Evolutionary conservation across 1,140 invertebrate species (phyloP), one percentile per base, ranked within the genome.

Genomic region (Eciton burchellii): DNA sequence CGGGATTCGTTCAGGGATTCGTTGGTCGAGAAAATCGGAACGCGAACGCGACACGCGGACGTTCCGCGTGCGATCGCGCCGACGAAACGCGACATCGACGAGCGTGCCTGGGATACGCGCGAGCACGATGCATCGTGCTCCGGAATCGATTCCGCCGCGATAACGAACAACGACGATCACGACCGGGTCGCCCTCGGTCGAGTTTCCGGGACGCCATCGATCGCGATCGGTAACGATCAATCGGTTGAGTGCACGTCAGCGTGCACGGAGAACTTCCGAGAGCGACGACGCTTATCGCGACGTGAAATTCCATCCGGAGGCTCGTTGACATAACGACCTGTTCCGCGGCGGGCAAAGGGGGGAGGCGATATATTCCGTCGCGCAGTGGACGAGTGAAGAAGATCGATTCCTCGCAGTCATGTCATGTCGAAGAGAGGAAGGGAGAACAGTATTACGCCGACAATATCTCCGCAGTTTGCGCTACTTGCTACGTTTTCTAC

Each of bases 331-430:
- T n/a, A 35, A 43, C 57, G 35, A 68, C 43, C 45, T 11, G 56
- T 47, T 47, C 45, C 72, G 54, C 19, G 66, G 6, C 35, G 35
- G 35, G 35, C 35, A 35, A 35, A 6, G 35, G 35, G 6, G 6
- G 6, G 35, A 19, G 16, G 16, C 29, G 26, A 68, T 85, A 87
- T 84, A 91, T 89, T 88, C 87, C 84, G 84, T 68, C 41, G 35
- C 60, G 41, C 63, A n/a, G 52, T 54, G 65, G 83, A 82, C 68
- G n/a, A n/a, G 70, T 45, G 43, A 41, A 65, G 68, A n/a, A 82
- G 74, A 63, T 85, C 74, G 70, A 85, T 82, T 71, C 47, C 56
- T 29, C 72, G 45, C 49, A n/a, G 21, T 62, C 47, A 45, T 82
- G 57, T 74, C 63, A 47, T 59, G 70, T 60, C 2, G 6, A 35